Conservation (phyloP, 2,888 invertebrate species). For the Villa cingulata region DNA sequence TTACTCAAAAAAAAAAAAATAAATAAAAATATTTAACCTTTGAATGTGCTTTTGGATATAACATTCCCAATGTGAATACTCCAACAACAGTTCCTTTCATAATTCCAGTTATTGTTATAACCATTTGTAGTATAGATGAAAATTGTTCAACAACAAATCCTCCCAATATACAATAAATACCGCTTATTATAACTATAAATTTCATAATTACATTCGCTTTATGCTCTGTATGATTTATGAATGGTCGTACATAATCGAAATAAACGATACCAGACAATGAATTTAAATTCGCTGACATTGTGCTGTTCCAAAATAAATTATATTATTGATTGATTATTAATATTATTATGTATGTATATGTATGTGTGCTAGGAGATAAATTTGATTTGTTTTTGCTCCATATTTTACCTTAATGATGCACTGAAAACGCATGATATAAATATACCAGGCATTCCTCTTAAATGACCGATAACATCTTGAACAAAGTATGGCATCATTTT, state of each 20-base stretch:
- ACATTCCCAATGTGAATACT: constrained; percentile 51
- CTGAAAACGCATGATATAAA: constrained; percentile 49
- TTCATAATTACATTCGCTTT: constrained; percentile 40
- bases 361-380: too few species aligned
- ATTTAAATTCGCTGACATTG: constrained; percentile 44
- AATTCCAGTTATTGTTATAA: constrained; percentile 36
- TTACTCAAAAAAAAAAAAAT: not conserved
- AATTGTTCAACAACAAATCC: constrained; percentile 35
- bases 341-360: too few species aligned
- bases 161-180: constrained; percentile 47
- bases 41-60: constrained; percentile 47
- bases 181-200: constrained; percentile 32
- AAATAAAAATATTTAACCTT: constrained; percentile 16
- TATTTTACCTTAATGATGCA: constrained; percentile 39
- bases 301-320: constrained; percentile 25
- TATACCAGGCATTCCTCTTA: constrained; percentile 43
- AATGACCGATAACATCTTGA: constrained; percentile 39
- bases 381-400: not conserved
- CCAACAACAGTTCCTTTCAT: constrained; percentile 49
- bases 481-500: constrained; percentile 45
- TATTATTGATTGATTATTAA: too few species aligned
- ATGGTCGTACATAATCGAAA: constrained; percentile 41
- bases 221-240: constrained; percentile 32
- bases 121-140: constrained; percentile 39
- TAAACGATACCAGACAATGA: constrained; percentile 42